Conservation (phyloP, 2,797 vertebrate genomes). For the Acridotheres tristis region DNA sequence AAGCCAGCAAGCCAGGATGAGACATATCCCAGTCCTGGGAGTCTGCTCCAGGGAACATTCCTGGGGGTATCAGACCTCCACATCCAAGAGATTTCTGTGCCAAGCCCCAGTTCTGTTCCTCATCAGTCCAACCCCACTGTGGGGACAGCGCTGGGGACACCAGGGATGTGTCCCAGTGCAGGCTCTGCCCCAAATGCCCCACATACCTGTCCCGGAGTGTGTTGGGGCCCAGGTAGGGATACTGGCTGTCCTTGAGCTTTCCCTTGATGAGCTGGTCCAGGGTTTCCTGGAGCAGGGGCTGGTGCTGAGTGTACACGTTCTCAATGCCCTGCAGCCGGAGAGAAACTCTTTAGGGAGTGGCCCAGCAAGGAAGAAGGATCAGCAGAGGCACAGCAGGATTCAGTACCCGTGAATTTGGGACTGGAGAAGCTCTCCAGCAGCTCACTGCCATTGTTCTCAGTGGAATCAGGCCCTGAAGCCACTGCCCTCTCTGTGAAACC, state of each 20-base stretch:
- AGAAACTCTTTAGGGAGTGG: background rate
- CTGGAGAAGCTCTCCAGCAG: background rate
- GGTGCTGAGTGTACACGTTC: slow-evolving; percentile 95
- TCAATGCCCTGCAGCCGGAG: slow-evolving; percentile 84
- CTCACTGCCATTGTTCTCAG: rapidly evolving
- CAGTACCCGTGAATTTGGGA: background rate
- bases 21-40: background rate
- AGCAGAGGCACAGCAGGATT: background rate
- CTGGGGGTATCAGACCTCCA: background rate
- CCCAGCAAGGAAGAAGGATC: background rate
- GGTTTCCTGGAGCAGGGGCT: slow-evolving; percentile 91
- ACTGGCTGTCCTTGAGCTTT: slow-evolving; percentile 91
- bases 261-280: slow-evolving; percentile 96
- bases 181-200: background rate
- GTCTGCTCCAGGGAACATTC: background rate
- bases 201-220: slow-evolving; percentile 90
- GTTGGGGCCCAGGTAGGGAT: slow-evolving; percentile 93
- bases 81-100: background rate
- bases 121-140: background rate
- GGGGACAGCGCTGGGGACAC: background rate
- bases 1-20: background rate
- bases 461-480: background rate
- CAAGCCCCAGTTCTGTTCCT: background rate
- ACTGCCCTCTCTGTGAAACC: background rate
- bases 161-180: background rate